Percentiles rank a stretch among this genome's conserved stretches.
These are phyloP conservation scores for Scortum barcoo DNA, from an alignment of 2,113 vertebrate species.

Conservation along the genomic window DNA sequence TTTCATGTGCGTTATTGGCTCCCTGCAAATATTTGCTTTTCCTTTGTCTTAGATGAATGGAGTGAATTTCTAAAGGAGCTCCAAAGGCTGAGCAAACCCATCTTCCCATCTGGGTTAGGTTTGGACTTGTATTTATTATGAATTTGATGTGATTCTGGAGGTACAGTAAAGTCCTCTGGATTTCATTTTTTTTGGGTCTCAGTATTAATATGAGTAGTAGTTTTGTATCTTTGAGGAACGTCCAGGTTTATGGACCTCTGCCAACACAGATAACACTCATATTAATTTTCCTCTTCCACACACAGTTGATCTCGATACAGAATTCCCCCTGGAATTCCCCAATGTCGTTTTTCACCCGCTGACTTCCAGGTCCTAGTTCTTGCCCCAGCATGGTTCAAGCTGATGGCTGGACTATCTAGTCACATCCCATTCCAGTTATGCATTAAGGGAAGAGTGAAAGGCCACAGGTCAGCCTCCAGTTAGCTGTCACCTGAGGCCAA, in stretches of 20 bases:
- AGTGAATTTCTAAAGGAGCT: not conserved
- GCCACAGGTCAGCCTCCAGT: slow-evolving; percentile 52
- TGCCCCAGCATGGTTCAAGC: slow-evolving; percentile 46
- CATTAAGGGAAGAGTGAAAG: slow-evolving; percentile 48
- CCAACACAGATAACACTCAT: not conserved
- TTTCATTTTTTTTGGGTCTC: not conserved
- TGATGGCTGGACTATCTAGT: slow-evolving; percentile 22
- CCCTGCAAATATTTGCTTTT: slow-evolving; percentile 51
- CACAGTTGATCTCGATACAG: slow-evolving; percentile 11
- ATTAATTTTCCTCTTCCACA: not conserved
- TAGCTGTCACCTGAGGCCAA: slow-evolving; percentile 66
- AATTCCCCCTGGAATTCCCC: slow-evolving; percentile 67
- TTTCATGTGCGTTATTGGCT: slow-evolving; percentile 13
- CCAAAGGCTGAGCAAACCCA: not conserved
- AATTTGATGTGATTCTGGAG: slow-evolving; percentile 10
- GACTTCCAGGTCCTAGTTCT: slow-evolving; percentile 46
- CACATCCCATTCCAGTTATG: slow-evolving; percentile 55
- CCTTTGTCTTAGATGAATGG: slow-evolving; percentile 22
- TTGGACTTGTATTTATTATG: not conserved
- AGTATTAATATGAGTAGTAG: not conserved
- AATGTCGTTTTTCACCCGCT: slow-evolving; percentile 41
- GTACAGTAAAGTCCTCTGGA: not conserved
- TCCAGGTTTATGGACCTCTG: not conserved
- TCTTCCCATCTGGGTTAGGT: not conserved
- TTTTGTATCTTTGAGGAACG: slow-evolving; percentile 7